Evolutionary conservation across 2,113 vertebrate genomes (phyloP).

Genomic region (Egretta garzetta): DNA sequence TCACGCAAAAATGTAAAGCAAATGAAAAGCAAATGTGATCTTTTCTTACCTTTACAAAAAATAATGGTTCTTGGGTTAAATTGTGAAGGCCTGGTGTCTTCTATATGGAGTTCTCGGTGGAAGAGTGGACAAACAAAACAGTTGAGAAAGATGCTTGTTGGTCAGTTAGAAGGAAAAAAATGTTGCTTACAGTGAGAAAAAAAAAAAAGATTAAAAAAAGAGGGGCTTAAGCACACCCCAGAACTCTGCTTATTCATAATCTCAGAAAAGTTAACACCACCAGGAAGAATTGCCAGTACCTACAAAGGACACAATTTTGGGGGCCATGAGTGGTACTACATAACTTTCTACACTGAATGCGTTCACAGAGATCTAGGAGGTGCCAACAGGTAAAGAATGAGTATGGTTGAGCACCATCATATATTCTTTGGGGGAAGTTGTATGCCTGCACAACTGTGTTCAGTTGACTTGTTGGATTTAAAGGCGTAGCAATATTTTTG

Average conservation of each 20-base stretch:
- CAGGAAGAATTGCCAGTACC: background rate
- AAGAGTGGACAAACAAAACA: background rate
- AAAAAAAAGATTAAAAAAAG: background rate
- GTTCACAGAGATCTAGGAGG: background rate
- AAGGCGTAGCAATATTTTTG: background rate
- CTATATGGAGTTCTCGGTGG: background rate
- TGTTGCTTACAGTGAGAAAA: background rate
- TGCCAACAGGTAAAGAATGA: background rate
- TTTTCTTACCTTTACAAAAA: background rate
- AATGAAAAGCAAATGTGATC: background rate
- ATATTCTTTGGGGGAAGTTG: accelerated
- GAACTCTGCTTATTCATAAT: background rate
- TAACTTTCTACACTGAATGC: background rate
- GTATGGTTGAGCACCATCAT: background rate
- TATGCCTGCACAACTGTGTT: background rate
- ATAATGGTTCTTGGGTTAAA: background rate
- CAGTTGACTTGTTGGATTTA: background rate
- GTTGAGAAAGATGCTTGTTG: background rate
- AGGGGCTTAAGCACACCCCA: background rate
- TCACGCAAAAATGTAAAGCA: background rate
- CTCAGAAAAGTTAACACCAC: background rate
- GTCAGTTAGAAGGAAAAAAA: background rate
- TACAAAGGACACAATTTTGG: background rate
- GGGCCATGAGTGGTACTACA: background rate
- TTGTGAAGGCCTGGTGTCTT: background rate